Base-by-base conservation (phyloP, 1,140 invertebrate genomes). In the Saccostrea glomerata region DNA sequence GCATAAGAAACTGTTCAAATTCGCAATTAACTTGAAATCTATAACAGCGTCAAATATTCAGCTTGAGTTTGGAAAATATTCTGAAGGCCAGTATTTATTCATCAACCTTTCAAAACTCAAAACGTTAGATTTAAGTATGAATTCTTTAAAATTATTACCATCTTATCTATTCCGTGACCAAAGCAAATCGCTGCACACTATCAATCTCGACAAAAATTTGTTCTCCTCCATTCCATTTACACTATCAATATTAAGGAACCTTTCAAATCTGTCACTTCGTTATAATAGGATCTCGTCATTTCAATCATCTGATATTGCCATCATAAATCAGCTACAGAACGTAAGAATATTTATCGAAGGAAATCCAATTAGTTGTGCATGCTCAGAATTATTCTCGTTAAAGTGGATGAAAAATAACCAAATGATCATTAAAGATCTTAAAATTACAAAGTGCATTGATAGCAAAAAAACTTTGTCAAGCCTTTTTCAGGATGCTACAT, bases 341-440 rank as follows among this genome's bases (percentile, higher is more conserved):
- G 25, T 36, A 3, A 13, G 4, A 36, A 13, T 77, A 17, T 77
- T 77, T 11, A 30, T 77, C 23, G 70, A 77, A 77, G 70, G 70
- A 36, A 77, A 77, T 36, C 70, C 70, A 30, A 15, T 77, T 15
- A 77, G 70, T 36, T 77, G 70, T 25, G 15, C 70, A 25, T 77
- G 70, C 25, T 77, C 70, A 77, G 12, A 77, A 77, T 17, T 77
- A 4, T 25, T 25, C 12, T 36, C 70, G 13, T 36, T 77, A 2
- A 77, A 25, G 25, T 77, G 70, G 70, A 77, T 77, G 25, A 77
- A 77, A 17, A 15, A 77, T 15, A 77, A 77, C 70, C 70, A 36
- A 36, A 77, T 36, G 15, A 25, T 12, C 25, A 30, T 77, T 77
- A 25, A 12, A 30, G 70, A 77, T 30, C 25, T 23, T 30, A 25